These are phyloP conservation scores for Trissolcus brochymenae DNA, from an alignment of 2,888 invertebrate species.

Conservation along the genomic window DNA sequence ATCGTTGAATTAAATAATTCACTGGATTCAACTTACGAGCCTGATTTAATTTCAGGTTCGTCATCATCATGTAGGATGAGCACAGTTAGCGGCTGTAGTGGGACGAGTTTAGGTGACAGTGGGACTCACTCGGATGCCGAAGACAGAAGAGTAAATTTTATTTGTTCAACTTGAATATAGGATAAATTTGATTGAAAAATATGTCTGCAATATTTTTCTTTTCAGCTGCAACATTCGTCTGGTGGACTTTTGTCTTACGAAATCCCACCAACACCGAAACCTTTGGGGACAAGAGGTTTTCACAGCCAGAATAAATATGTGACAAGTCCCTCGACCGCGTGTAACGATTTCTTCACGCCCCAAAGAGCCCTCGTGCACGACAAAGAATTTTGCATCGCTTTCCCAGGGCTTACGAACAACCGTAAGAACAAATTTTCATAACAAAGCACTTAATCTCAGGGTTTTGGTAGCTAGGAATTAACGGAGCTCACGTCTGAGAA, in stretches of 20 bases:
- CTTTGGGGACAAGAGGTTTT: conserved; percentile 73
- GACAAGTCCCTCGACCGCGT: conserved; percentile 63
- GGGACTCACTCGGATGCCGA: conserved; percentile 91
- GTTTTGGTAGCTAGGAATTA: not conserved
- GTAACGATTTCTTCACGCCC: conserved; percentile 66
- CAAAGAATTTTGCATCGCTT: conserved; percentile 78
- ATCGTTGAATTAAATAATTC: not conserved
- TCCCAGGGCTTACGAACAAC: conserved; percentile 78
- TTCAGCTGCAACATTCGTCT: conserved; percentile 61
- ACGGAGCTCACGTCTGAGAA: not conserved
- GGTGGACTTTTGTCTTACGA: conserved; percentile 76
- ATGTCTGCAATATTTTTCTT: not conserved
- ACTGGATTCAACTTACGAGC: not conserved
- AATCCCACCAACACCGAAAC: conserved; percentile 78
- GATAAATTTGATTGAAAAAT: too few relatives aligned
- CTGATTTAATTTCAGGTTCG: conserved; percentile 78
- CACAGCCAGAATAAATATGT: conserved; percentile 57
- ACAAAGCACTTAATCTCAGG: not conserved
- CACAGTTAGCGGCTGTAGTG: conserved; percentile 84
- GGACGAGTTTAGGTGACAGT: conserved; percentile 88
- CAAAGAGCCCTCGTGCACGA: conserved; percentile 68
- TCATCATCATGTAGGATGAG: conserved; percentile 88
- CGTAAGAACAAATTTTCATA: conserved; percentile 68
- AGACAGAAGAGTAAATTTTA: conserved; percentile 78
- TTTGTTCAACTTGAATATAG: not conserved